Evolutionary conservation across 2,888 invertebrate genomes (phyloP), one percentile per base, ranked within the genome.

Genomic region (Drosophila antonietae): DNA sequence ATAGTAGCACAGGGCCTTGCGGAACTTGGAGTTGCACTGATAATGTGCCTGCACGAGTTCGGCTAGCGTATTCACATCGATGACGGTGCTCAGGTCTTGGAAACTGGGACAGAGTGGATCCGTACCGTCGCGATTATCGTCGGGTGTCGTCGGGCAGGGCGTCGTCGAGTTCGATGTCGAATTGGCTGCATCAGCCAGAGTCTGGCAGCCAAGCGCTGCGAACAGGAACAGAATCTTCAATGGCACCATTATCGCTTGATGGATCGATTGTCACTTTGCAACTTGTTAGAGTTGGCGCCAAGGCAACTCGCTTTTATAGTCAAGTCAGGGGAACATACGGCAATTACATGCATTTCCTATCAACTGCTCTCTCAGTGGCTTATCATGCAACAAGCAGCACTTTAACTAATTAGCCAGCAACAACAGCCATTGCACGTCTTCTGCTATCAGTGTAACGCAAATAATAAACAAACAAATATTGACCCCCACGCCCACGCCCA

Each of bases 1-100:
- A n/a, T 79, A 79, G 56, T 78, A 90, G 14, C 57, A 51, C 68
- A 90, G 33, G 7, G 89, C 89, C 12, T 68, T 69, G 14, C 80
- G 84, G 63, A 89, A 89, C 43, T 73, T 77, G 9, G 43, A 8
- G 15, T 89, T 64, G 59, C 77, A 81, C 12, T 78, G 68, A 20
- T 73, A 81, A 37, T 88, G 89, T 7, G 59, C 33, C 15, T 76
- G 59, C n/a, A 81, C 70, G 10, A 88, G 71, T 0, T 68, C 62
- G 6, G 9, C 18, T 0, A 89, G 73, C 1, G 46, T 37, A 3
- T 71, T 55, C 41, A 20, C 23, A 3, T 78, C 72, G 43, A 89
- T 84, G 14, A 78, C 31, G 14, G 44, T 69, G 12, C 90, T 77
- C 15, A 89, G 33, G 1, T 62, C 67, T 28, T 80, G 86, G 51